Evolutionary conservation across 2,797 vertebrate genomes (phyloP).

Genomic region (Chelon labrosus): DNA sequence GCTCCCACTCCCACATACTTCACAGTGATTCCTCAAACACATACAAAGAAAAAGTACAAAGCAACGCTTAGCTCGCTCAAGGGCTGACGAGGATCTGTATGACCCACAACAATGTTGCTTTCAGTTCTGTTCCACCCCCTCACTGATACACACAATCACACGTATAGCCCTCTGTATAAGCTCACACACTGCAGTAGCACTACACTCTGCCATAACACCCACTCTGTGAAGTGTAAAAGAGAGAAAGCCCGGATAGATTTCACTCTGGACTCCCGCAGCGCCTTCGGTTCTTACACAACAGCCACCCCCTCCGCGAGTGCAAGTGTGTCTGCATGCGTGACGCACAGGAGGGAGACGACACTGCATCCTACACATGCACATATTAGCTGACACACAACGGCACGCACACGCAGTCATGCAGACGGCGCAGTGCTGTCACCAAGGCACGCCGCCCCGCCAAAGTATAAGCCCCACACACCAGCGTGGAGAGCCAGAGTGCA

Average conservation of each 20-base stretch:
- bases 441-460: conserved; percentile 63
- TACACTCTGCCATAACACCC: conserved; percentile 69
- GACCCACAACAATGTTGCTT: conserved; percentile 55
- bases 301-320: conserved; percentile 70
- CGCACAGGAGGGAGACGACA: conserved; percentile 82
- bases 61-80: conserved; percentile 51
- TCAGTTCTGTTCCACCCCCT: conserved; percentile 50
- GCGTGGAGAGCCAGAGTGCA: conserved; percentile 74
- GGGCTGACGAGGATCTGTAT: conserved; percentile 47
- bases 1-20: conserved; percentile 56
- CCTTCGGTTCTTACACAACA: conserved; percentile 80
- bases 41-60: conserved; percentile 45
- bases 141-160: conserved; percentile 38
- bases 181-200: conserved; percentile 60
- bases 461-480: conserved; percentile 79
- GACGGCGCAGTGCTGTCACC: conserved; percentile 73
- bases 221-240: conserved; percentile 64
- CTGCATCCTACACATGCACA: conserved; percentile 83
- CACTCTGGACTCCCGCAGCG: conserved; percentile 75
- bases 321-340: conserved; percentile 77
- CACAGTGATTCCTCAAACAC: conserved; percentile 54
- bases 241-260: conserved; percentile 76
- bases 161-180: conserved; percentile 13
- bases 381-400: conserved; percentile 69
- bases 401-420: conserved; percentile 47